phyloP scores from a whole-genome alignment of 2,113 vertebrate species.

The Erythrolamprus reginae region DNA sequence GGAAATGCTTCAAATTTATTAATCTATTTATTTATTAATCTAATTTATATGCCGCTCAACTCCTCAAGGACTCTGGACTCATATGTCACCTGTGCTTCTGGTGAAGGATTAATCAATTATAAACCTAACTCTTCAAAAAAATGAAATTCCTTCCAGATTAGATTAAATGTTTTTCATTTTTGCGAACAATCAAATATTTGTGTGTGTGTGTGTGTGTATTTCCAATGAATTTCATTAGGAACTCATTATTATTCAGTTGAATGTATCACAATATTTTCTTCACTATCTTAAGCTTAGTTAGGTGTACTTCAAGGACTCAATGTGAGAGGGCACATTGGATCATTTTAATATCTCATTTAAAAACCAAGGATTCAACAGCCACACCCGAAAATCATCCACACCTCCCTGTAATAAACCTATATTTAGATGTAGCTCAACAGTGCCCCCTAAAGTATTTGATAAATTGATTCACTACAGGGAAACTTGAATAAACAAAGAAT shows the following conservation, averaged over 20 bases:
- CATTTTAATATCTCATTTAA: background rate
- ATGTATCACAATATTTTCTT: background rate
- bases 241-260: background rate
- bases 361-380: background rate
- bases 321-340: background rate
- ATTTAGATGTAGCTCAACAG: background rate
- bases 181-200: background rate
- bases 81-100: background rate
- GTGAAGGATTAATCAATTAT: background rate
- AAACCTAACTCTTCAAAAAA: background rate
- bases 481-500: background rate
- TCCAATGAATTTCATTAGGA: background rate
- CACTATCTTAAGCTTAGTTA: background rate
- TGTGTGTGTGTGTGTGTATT: background rate
- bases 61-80: no score
- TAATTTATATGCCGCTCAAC: no score
- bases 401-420: background rate
- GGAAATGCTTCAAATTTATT: background rate
- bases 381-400: background rate
- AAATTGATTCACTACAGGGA: background rate
- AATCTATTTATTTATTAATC: no score
- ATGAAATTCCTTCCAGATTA: background rate
- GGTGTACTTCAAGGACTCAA: background rate
- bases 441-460: background rate
- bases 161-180: background rate